Conservation (phyloP, 2,888 invertebrate genomes). For the Eristalis pertinax region DNA sequence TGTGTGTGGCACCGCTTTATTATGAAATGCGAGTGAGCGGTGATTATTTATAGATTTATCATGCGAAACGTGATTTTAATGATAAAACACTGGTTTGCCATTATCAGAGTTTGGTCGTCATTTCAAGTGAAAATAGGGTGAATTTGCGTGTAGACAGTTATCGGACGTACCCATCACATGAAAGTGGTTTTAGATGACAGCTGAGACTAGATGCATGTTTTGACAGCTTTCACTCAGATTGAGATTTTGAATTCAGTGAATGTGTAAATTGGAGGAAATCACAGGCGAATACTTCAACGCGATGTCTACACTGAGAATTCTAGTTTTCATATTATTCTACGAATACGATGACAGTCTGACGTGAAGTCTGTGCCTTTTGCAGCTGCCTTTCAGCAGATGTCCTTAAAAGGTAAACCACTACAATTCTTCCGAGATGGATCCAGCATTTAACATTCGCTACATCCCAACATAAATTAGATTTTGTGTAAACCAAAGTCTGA, state of each 20-base stretch:
- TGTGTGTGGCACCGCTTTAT: background rate
- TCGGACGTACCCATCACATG: background rate
- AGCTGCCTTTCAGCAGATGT: too few species aligned
- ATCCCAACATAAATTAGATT: too few species aligned
- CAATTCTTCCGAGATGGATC: too few species aligned
- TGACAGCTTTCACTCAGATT: background rate
- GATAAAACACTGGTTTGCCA: background rate
- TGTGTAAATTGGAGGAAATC: background rate
- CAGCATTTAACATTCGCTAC: too few species aligned
- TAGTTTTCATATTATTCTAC: background rate
- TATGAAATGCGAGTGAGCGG: background rate
- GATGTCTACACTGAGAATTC: background rate
- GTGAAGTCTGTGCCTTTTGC: too few species aligned
- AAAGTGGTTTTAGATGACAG: background rate
- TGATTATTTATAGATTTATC: constrained; percentile 15
- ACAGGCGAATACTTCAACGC: background rate
- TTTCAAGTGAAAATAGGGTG: background rate
- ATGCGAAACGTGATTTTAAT: constrained; percentile 1
- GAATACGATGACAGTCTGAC: background rate
- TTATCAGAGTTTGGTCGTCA: background rate
- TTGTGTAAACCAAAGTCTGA: too few species aligned
- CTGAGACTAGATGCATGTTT: background rate
- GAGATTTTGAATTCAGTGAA: background rate
- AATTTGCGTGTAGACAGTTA: background rate
- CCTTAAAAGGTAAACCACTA: too few species aligned